Evolutionary conservation across 2,888 invertebrate genomes (phyloP), one percentile per base, ranked within the genome.

Genomic region (Lampropteryx suffumata): DNA sequence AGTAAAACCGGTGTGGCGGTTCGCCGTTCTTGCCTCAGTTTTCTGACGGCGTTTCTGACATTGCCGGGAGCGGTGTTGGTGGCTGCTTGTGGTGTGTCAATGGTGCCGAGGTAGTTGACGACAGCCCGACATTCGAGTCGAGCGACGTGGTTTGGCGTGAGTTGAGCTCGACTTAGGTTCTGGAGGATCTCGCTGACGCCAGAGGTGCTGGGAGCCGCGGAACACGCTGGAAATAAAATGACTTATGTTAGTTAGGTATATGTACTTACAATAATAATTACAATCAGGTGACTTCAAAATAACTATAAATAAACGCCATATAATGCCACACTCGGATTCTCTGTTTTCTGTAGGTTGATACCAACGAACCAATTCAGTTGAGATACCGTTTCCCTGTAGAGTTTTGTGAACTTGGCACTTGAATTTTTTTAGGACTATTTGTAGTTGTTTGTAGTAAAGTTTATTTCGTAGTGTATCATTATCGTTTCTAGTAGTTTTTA

Each of bases 61-160:
- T 95, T 94, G 77, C 94, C 93, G 46, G 97, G 94, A 9, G 95
- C 94, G 30, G 94, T 94, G 35, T 94, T 93, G 42, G 94, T 91
- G 33, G 96, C 91, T 61, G 96, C 95, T 76, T 95, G 95, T 0
- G 98, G 98, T 91, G 98, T 98, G 84, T 98, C 98, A 57, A 99
- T 97, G 1, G 98, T 98, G 13, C 98, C 98, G 37, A 99, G 91
- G 81, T 99, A 99, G 0, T 98, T 98, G 0, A 99, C 97, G 1
- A 99, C 93, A 0, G 96, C 96, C 62, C 95, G 93, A 70, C 95
- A 95, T 56, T 95, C 95, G 6, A 95, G 91, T 0, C 93, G 89
- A 0, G 85, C 76, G 0, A 70, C 74, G 28, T 84, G 90, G 76
- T 70, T 91, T 50, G 79, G 91, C 0, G 75, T 80, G 1, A 85